Conservation (phyloP, 2,113 vertebrate species). For the Fulica atra region DNA sequence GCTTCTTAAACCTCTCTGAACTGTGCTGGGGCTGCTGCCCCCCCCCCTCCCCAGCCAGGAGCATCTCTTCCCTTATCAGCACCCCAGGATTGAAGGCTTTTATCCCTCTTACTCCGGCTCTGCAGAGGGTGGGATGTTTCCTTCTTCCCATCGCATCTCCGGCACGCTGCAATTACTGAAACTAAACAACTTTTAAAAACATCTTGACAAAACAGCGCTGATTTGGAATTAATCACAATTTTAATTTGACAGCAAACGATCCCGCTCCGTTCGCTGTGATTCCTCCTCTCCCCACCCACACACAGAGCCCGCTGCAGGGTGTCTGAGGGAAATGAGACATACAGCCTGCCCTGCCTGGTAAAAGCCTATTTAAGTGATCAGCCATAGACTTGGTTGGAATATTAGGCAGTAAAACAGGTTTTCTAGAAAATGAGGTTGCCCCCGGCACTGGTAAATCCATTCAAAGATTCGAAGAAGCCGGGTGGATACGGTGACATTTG, state of each 20-base stretch:
- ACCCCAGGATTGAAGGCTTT: fast-evolving
- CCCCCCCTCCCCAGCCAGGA: background rate
- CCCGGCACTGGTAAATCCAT: constrained; percentile 45
- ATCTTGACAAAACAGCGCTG: background rate
- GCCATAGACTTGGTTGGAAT: constrained; percentile 53
- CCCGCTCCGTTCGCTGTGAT: background rate
- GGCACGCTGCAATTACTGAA: background rate
- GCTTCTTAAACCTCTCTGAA: background rate
- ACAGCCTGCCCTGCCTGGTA: constrained; percentile 30
- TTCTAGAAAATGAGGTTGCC: constrained; percentile 72
- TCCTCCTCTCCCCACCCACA: constrained; percentile 27
- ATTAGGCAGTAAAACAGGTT: constrained; percentile 60
- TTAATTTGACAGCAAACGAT: constrained; percentile 60
- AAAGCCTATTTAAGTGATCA: constrained; percentile 52
- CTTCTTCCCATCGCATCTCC: background rate
- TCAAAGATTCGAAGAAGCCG: background rate
- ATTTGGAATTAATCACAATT: constrained; percentile 47
- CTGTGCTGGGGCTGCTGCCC: background rate
- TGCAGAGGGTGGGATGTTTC: fast-evolving
- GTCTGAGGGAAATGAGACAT: constrained; percentile 68
- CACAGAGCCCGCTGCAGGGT: constrained; percentile 58
- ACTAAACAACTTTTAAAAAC: background rate
- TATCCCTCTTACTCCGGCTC: background rate
- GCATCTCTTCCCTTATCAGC: background rate
- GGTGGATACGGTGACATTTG: constrained; percentile 12